Evolutionary conservation across 2,797 vertebrate species (phyloP).

Genomic region (Nothura maculosa): DNA sequence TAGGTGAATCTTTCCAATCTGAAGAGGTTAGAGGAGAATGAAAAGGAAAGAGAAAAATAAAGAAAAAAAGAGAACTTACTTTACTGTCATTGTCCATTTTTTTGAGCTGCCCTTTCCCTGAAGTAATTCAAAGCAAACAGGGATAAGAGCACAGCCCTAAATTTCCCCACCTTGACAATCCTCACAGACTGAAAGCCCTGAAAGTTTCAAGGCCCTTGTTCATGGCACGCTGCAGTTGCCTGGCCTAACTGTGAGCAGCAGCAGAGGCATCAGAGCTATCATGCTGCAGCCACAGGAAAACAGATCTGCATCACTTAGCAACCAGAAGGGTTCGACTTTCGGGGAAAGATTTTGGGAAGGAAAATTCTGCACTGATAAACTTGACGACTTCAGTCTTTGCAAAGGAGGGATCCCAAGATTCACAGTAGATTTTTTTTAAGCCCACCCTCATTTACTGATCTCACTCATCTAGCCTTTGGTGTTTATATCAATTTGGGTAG

Average conservation of each 20-base stretch:
- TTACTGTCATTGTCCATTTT: background rate
- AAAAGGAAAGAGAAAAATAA: background rate
- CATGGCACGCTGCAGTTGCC: slow-evolving; percentile 31
- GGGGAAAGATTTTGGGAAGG: background rate
- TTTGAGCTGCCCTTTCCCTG: background rate
- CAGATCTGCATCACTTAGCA: slow-evolving; percentile 65
- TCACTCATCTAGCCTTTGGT: background rate
- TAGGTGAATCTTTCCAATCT: background rate
- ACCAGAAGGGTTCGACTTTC: slow-evolving; percentile 9
- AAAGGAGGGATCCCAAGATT: background rate
- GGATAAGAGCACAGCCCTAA: background rate
- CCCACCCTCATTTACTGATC: background rate
- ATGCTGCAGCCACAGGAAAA: slow-evolving; percentile 56
- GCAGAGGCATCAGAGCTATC: slow-evolving; percentile 1
- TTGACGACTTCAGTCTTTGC: background rate
- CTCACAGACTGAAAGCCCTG: background rate
- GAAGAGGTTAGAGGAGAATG: background rate
- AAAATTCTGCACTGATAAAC: slow-evolving; percentile 19
- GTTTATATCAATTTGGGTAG: background rate
- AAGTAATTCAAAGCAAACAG: background rate
- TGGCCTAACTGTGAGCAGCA: slow-evolving; percentile 43
- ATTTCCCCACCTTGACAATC: background rate
- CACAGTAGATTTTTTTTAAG: background rate
- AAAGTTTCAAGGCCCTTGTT: slow-evolving; percentile 39
- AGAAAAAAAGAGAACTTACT: background rate